These are phyloP conservation scores for Cebus imitator DNA, from an alignment of 2,113 vertebrate genomes.

Conservation along the genomic window DNA sequence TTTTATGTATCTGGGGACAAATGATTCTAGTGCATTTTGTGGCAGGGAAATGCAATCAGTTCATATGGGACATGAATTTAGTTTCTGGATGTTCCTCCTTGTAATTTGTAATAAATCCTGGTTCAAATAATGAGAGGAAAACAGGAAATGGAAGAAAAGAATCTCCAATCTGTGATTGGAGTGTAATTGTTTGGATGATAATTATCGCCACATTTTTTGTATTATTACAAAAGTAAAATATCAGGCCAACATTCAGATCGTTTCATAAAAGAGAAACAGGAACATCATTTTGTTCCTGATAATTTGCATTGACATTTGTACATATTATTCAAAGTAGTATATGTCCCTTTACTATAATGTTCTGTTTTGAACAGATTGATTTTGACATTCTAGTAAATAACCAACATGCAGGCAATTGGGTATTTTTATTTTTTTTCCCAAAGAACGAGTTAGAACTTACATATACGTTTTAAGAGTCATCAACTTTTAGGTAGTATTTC, in stretches of 20 bases:
- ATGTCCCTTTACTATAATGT: neutral
- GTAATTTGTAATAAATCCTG: conserved; percentile 41
- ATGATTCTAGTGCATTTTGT: conserved; percentile 22
- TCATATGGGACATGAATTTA: conserved; percentile 33
- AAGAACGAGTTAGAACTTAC: neutral
- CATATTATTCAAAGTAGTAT: neutral
- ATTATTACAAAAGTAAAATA: conserved; percentile 38
- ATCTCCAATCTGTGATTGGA: neutral
- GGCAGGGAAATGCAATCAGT: conserved; percentile 24
- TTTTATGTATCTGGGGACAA: neutral
- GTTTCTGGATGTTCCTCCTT: conserved; percentile 21
- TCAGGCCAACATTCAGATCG: neutral
- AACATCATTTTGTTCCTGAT: neutral
- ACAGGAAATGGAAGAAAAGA: conserved; percentile 46
- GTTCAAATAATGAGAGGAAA: conserved; percentile 37
- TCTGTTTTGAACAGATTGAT: neutral
- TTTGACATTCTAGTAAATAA: conserved; percentile 21
- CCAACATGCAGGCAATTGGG: neutral
- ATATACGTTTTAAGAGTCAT: neutral
- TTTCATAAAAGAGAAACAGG: neutral
- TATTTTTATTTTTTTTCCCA: neutral
- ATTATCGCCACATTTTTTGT: conserved; percentile 27
- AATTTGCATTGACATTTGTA: neutral
- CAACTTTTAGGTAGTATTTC: neutral
- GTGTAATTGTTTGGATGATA: neutral